Evolutionary conservation across 37 sponge, comb jelly and placozoan genomes (phyloP).

Genomic region (Ianthella basta): DNA sequence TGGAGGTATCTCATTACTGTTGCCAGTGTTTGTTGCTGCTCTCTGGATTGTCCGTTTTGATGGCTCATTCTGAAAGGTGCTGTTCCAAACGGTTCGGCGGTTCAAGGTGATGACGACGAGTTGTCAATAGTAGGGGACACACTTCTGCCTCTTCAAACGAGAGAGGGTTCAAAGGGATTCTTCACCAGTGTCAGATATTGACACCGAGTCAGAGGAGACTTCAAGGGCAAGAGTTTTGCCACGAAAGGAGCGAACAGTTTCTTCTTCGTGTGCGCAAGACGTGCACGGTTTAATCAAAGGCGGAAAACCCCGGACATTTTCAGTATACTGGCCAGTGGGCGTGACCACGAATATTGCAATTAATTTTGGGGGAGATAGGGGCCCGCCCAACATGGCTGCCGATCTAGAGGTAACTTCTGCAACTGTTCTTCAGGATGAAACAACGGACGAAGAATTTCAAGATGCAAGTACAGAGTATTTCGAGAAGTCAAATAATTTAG

Average conservation of each 20-base stretch:
- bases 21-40: conserved; percentile 40
- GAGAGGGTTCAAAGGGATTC: conserved; percentile 20
- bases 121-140: conserved; percentile 22
- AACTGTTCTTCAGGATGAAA: not conserved
- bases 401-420: too few relatives aligned
- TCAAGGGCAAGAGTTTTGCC: conserved; percentile 33
- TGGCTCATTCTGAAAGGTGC: not conserved
- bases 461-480: not conserved
- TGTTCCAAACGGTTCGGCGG: not conserved
- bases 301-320: not conserved
- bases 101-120: conserved; percentile 10
- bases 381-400: too few relatives aligned
- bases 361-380: too few relatives aligned
- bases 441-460: not conserved
- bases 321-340: too few relatives aligned
- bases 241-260: not conserved
- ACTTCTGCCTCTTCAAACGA: conserved; percentile 25
- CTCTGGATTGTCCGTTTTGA: not conserved
- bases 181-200: conserved; percentile 65
- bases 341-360: too few relatives aligned
- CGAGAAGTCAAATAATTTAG: not conserved
- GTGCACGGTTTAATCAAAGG: not conserved
- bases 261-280: not conserved
- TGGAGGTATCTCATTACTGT: conserved; percentile 73
- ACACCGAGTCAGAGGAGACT: conserved; percentile 54